These are phyloP conservation scores for Merops nubicus DNA, from an alignment of 2,113 vertebrate species.

Conservation along the genomic window DNA sequence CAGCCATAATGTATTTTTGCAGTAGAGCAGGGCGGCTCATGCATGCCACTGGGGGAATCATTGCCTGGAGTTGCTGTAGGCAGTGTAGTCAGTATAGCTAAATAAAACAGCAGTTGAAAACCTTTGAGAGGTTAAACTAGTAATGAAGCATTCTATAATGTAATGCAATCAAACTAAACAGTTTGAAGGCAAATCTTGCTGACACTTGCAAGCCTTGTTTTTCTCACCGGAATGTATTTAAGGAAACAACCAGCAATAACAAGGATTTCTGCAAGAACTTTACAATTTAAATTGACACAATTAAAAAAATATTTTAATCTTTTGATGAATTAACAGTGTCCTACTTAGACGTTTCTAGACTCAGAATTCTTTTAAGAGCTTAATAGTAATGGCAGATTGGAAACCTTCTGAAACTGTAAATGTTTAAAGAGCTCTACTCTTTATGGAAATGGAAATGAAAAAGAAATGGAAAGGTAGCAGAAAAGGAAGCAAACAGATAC, in stretches of 20 bases:
- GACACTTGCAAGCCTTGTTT: not conserved
- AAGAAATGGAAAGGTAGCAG: not conserved
- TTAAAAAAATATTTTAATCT: slow-evolving; percentile 42
- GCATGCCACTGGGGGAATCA: slow-evolving; percentile 75
- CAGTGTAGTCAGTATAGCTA: slow-evolving; percentile 72
- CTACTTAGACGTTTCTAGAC: not conserved
- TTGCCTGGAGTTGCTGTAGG: slow-evolving; percentile 77
- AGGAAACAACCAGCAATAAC: not conserved
- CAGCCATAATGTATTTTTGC: slow-evolving; percentile 77
- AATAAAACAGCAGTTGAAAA: slow-evolving; percentile 81
- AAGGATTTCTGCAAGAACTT: slow-evolving; percentile 20
- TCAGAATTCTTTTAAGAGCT: slow-evolving; percentile 18
- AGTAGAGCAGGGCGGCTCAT: slow-evolving; percentile 73
- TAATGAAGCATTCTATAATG: slow-evolving; percentile 78
- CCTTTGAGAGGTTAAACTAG: slow-evolving; percentile 74
- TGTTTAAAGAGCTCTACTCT: slow-evolving; percentile 10
- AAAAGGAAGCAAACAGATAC: not conserved
- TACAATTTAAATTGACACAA: slow-evolving; percentile 20
- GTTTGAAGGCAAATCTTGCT: slow-evolving; percentile 60
- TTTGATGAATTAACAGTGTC: slow-evolving; percentile 33
- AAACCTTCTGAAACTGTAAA: slow-evolving; percentile 52
- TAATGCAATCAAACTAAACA: slow-evolving; percentile 73
- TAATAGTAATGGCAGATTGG: not conserved
- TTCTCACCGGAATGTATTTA: slow-evolving; percentile 21
- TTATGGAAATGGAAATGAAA: no score